Conservation (phyloP, 2,797 vertebrate species). For the Typhlichthys subterraneus region DNA sequence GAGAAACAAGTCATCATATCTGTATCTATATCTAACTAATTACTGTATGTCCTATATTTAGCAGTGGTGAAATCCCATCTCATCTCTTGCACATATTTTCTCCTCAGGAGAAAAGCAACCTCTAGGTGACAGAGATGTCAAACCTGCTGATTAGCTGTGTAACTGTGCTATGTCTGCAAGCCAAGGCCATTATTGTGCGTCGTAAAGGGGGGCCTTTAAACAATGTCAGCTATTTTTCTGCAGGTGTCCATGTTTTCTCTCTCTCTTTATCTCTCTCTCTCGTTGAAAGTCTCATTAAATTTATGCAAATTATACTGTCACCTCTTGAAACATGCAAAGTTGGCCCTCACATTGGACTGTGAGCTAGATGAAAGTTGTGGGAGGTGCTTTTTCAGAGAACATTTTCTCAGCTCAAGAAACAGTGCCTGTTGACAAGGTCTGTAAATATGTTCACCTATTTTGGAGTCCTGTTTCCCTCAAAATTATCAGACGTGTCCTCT, state of each 20-base stretch:
- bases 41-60: constrained; percentile 63
- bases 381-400: constrained; percentile 31
- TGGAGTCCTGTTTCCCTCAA: constrained; percentile 21
- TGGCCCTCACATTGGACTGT: constrained; percentile 51
- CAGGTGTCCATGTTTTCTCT: constrained; percentile 52
- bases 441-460: constrained; percentile 26
- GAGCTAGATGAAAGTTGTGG: constrained; percentile 28
- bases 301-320: constrained; percentile 72
- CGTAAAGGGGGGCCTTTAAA: constrained; percentile 60
- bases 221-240: constrained; percentile 68
- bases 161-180: constrained; percentile 58
- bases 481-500: constrained; percentile 9
- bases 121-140: constrained; percentile 62
- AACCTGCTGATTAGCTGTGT: constrained; percentile 65
- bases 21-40: constrained; percentile 51
- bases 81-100: constrained; percentile 56
- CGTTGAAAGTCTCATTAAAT: constrained; percentile 72
- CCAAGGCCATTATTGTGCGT: constrained; percentile 65
- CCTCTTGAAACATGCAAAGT: constrained; percentile 68
- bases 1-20: constrained; percentile 47
- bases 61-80: constrained; percentile 55
- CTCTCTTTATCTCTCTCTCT: not conserved
- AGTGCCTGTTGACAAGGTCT: constrained; percentile 25
- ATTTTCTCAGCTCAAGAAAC: constrained; percentile 33
- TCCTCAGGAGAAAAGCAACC: constrained; percentile 49